Percentiles rank a stretch among this genome's conserved stretches.
These are phyloP conservation scores for Melanostigma gelatinosum DNA, from an alignment of 2,113 vertebrate genomes.

Conservation along the genomic window DNA sequence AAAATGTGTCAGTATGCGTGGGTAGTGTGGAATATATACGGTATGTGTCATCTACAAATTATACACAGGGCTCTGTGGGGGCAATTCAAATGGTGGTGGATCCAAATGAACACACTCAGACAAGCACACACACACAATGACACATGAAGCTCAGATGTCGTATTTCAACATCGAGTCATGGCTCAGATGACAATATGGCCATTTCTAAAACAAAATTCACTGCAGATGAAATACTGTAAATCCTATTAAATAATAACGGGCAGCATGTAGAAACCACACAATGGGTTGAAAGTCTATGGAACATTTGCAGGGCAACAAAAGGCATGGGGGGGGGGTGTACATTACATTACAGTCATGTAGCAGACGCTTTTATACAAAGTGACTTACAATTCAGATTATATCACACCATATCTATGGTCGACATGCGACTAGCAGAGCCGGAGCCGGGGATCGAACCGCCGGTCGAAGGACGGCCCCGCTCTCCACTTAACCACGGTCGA, in stretches of 20 bases:
- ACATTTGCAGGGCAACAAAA: not conserved
- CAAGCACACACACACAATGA: conserved; percentile 18
- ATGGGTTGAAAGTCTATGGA: not conserved
- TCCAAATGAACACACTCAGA: conserved; percentile 42
- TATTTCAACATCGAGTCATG: not conserved
- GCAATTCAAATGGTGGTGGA: conserved; percentile 54
- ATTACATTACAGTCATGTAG: too few species aligned
- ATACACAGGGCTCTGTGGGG: conserved; percentile 54
- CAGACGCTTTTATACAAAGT: too few species aligned
- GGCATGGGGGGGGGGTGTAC: not conserved
- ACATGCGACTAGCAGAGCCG: too few species aligned
- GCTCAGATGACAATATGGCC: not conserved
- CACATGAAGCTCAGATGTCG: not conserved
- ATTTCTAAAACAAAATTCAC: not conserved
- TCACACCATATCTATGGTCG: too few species aligned
- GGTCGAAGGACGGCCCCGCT: too few species aligned
- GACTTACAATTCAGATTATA: too few species aligned
- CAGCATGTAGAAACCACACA: not conserved
- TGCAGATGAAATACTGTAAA: not conserved
- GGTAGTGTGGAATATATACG: not conserved
- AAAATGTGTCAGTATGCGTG: not conserved
- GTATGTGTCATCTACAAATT: not conserved
- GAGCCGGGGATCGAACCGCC: too few species aligned
- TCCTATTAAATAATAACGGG: not conserved
- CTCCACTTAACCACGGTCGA: too few species aligned